These are phyloP conservation scores for Achroia grisella DNA, from an alignment of 1,140 invertebrate genomes.

Conservation along the genomic window DNA sequence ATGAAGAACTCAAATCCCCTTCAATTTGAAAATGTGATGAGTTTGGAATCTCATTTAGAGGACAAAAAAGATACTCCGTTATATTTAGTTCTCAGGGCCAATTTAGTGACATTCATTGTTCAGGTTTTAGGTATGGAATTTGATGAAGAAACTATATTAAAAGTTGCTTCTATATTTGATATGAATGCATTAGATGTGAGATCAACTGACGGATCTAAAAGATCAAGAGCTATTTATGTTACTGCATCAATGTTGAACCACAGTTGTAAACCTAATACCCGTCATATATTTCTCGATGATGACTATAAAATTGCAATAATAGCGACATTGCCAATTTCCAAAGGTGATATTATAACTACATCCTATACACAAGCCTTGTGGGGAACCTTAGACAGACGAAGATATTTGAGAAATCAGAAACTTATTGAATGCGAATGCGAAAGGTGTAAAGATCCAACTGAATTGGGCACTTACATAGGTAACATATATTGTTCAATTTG, in stretches of 20 bases:
- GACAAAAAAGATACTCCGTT: constrained; percentile 74
- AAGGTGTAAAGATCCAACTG: constrained; percentile 78
- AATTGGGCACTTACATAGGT: constrained; percentile 77
- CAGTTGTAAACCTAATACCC: constrained; percentile 78
- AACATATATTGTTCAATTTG: constrained; percentile 77
- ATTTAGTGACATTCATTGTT: constrained; percentile 76
- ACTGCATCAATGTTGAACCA: constrained; percentile 78
- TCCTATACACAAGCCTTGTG: constrained; percentile 80
- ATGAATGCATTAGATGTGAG: constrained; percentile 79
- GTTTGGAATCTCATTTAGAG: constrained; percentile 76
- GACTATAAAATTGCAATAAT: constrained; percentile 74
- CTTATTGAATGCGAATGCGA: constrained; percentile 78
- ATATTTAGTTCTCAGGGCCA: constrained; percentile 75
- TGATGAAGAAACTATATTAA: constrained; percentile 76
- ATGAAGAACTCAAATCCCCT: constrained; percentile 72
- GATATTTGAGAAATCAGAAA: constrained; percentile 77
- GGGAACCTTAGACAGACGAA: constrained; percentile 77
- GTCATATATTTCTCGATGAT: constrained; percentile 74
- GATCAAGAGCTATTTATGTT: constrained; percentile 76
- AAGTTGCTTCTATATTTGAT: constrained; percentile 78
- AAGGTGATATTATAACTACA: constrained; percentile 78
- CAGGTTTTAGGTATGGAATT: constrained; percentile 74
- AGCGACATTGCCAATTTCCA: constrained; percentile 77
- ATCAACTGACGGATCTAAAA: constrained; percentile 54
- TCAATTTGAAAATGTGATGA: constrained; percentile 73